A percentile compares a stretch with the other conserved stretches of the same genome.
phyloP scores from a whole-genome alignment of 1,140 invertebrate genomes.

The Nephotettix cincticeps region DNA sequence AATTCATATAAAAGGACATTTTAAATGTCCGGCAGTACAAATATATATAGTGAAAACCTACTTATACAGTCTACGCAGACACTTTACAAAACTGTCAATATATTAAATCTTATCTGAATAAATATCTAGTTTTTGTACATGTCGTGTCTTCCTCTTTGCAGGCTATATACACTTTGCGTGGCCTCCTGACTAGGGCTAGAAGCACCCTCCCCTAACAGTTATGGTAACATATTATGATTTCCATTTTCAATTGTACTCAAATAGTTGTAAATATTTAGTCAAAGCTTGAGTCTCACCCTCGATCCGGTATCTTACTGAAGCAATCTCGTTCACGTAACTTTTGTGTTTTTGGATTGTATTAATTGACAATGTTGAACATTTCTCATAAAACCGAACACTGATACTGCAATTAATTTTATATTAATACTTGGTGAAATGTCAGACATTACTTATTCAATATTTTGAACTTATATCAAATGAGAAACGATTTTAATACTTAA shows the following conservation, averaged over 20 bases:
- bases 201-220: constrained; percentile 13
- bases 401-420: no score
- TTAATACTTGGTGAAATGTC: no score
- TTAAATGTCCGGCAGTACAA: constrained; percentile 14
- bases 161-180: constrained; percentile 3
- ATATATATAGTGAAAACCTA: constrained; percentile 16
- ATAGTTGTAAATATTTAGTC: not conserved
- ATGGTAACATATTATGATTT: constrained; percentile 22
- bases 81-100: constrained; percentile 12
- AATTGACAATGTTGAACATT: no score
- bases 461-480: no score
- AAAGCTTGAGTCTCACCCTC: not conserved
- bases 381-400: no score
- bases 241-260: constrained; percentile 15
- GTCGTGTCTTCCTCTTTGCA: not conserved
- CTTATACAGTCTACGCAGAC: constrained; percentile 10
- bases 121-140: constrained; percentile 16
- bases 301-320: not conserved
- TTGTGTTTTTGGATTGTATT: no score
- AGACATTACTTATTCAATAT: no score
- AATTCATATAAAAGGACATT: constrained; percentile 15
- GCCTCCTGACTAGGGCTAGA: constrained; percentile 1
- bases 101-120: constrained; percentile 17
- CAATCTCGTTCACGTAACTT: not conserved
- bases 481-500: no score